Base-by-base conservation (phyloP, 92 coral and sea anemone species). In the Umimayanthus chanpuru region DNA sequence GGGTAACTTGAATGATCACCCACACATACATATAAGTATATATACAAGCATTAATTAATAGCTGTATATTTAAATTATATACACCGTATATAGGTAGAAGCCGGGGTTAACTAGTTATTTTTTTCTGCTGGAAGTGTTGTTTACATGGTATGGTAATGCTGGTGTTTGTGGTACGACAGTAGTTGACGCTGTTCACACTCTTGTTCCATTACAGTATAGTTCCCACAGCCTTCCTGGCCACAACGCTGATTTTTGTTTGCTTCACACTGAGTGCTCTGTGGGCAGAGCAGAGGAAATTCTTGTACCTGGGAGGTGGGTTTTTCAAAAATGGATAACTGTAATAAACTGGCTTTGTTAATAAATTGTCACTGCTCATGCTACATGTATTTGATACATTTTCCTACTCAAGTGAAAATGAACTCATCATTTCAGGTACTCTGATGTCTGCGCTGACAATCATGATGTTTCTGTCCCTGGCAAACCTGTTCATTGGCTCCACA, bases 221-320 rank as follows among this genome's bases (percentile, higher is more conserved):
- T 73, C 96, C 94, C 14, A 95, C 99, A 10, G 99, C 99, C 18
- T 97, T 97, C 92, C 88, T 97, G 92, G 95, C 95, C 85, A 97
- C 99, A 20, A 93, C 94, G 36, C 73, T 97, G 92, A 93, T 97
- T 82, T 97, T 97, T 81, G 92, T 90, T 65, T 97, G 99, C 86
- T 97, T 97, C 88, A 91, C 99, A 23, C 67, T 97, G 93, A 95
- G 99, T 91, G 99, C 99, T 16, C 82, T 97, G 94, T 97, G 96
- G 98, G 99, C 99, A 39, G 94, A 97, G 86, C 88, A 97, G 90
- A 91, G 99, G 75, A 81, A 88, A 80, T 95, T 86, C 77, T 92
- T 97, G 41, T 97, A 97, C 89, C 85, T 97, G 77, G 99, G 98
- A 92, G 99, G 99, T 97, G 71, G 89, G 91, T 18, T 25, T 32